phyloP scores from a whole-genome alignment of 2,888 invertebrate genomes.

The Meteorus colon region DNA sequence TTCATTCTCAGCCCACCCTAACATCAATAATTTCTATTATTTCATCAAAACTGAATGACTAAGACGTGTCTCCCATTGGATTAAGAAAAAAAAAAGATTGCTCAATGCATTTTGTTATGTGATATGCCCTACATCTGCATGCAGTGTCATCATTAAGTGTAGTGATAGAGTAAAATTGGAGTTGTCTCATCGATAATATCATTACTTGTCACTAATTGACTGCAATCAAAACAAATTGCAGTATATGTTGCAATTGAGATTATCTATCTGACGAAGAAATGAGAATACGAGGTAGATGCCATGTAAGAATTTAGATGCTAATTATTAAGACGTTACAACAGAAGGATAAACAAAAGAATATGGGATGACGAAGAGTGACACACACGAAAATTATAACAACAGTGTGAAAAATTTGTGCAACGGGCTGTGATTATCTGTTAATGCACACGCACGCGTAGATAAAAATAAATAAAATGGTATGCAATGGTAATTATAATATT shows the following conservation, averaged over 20 bases:
- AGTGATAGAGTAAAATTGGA: conserved; percentile 12
- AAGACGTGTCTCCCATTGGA: background rate
- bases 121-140: conserved; percentile 21
- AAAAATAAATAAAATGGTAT: background rate
- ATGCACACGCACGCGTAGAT: conserved; percentile 42
- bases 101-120: conserved; percentile 43
- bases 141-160: conserved; percentile 31
- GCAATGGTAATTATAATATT: background rate
- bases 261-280: background rate
- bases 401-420: conserved; percentile 49
- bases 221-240: background rate
- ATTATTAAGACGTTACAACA: conserved; percentile 5
- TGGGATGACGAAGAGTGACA: background rate
- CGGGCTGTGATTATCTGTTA: conserved; percentile 53
- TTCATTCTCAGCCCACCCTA: too few species aligned
- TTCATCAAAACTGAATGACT: conserved; percentile 33
- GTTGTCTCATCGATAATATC: conserved; percentile 37
- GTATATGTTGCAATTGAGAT: background rate
- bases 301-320: conserved; percentile 42
- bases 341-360: background rate
- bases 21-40: conserved; percentile 41
- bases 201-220: conserved; percentile 45
- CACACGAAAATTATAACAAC: background rate
- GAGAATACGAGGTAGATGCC: conserved; percentile 2
- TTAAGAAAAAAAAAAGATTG: conserved; percentile 23